Evolutionary conservation across 2,113 vertebrate genomes (phyloP).

Genomic region (Uria lomvia): DNA sequence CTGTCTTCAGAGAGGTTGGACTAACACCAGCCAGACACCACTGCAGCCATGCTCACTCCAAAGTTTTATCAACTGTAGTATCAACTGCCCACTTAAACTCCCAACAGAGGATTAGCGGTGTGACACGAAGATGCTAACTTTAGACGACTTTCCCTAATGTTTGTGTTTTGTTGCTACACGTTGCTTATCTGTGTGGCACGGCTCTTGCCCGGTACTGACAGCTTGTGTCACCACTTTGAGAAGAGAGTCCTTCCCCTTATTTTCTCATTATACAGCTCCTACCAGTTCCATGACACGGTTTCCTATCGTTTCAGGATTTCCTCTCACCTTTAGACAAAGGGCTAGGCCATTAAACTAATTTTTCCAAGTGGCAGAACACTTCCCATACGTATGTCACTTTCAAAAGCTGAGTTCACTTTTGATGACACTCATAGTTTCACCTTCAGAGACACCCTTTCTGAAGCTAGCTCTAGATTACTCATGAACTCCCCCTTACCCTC

Average conservation of each 20-base stretch:
- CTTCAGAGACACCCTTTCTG: neutral
- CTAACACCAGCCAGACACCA: neutral
- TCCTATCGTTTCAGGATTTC: constrained; percentile 49
- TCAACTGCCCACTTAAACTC: neutral
- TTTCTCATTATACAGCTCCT: neutral
- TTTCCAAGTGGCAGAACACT: constrained; percentile 14
- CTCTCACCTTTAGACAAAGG: neutral
- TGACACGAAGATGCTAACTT: neutral
- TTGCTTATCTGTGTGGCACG: neutral
- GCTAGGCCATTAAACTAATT: neutral
- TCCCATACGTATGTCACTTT: neutral
- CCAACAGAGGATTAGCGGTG: neutral
- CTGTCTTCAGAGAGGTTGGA: neutral
- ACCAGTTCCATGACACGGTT: neutral
- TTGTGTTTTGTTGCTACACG: neutral
- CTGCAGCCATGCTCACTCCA: neutral
- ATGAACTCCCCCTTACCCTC: neutral
- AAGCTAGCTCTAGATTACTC: neutral
- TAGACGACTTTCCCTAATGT: neutral
- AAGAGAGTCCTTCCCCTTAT: neutral
- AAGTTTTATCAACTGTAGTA: neutral
- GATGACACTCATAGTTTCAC: neutral
- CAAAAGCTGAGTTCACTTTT: neutral
- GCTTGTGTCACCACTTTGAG: neutral
- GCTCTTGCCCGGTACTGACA: neutral